phyloP scores from a whole-genome alignment of 2,888 invertebrate genomes.

The Spisula subtruncata region DNA sequence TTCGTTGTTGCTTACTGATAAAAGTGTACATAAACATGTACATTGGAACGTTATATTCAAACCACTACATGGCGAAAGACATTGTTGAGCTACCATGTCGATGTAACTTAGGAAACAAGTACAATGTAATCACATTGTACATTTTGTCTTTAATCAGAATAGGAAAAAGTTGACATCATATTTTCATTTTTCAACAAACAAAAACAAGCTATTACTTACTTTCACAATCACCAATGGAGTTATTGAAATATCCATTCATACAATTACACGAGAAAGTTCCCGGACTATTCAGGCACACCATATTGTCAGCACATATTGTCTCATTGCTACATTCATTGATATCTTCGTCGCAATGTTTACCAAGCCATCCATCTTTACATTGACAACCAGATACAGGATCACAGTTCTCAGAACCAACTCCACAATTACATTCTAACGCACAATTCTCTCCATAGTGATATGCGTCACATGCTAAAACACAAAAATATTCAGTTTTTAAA shows the following conservation, averaged over 20 bases:
- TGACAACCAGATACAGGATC: conserved; percentile 59
- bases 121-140: too few species aligned
- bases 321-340: conserved; percentile 62
- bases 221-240: conserved; percentile 32
- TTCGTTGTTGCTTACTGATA: conserved; percentile 17
- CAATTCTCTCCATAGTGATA: conserved; percentile 65
- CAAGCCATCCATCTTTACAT: conserved; percentile 67
- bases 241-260: conserved; percentile 59
- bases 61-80: too few species aligned
- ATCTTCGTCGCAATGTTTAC: conserved; percentile 61
- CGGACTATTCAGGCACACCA: conserved; percentile 61
- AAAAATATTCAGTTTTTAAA: too few species aligned
- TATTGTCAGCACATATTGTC: conserved; percentile 52
- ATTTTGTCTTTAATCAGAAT: too few species aligned
- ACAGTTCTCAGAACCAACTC: conserved; percentile 56
- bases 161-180: too few species aligned
- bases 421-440: conserved; percentile 64
- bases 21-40: too few species aligned
- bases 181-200: too few species aligned
- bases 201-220: conserved; percentile 28
- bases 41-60: too few species aligned
- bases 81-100: too few species aligned
- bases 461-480: conserved; percentile 59
- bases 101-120: too few species aligned
- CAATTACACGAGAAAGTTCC: conserved; percentile 63